Conservation (phyloP, 2,888 invertebrate genomes). For the Serrognathus titanus region DNA sequence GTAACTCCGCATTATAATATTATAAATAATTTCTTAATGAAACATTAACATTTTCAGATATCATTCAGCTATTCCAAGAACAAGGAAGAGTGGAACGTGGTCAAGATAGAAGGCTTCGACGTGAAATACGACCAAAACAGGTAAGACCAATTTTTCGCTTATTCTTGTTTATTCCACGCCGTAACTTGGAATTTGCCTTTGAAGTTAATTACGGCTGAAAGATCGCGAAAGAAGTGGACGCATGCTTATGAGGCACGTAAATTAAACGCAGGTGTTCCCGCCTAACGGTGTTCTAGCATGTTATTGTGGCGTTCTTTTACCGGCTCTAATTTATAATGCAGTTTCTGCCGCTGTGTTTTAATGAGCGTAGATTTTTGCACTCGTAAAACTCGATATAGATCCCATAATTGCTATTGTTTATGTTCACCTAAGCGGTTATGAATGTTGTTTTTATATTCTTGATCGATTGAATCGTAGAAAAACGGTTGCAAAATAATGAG, state of each 20-base stretch:
- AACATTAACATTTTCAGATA: constrained; percentile 56
- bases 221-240: neutral
- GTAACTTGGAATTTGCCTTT: neutral
- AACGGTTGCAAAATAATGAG: too few relatives aligned
- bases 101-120: constrained; percentile 82
- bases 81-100: constrained; percentile 80
- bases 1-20: too few relatives aligned
- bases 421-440: too few relatives aligned
- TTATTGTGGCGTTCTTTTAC: neutral
- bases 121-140: constrained; percentile 78
- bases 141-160: constrained; percentile 47
- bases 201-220: neutral
- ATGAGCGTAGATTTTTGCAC: too few relatives aligned
- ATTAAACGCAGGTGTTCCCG: constrained; percentile 7
- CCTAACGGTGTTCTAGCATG: neutral
- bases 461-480: too few relatives aligned
- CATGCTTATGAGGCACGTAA: constrained; percentile 2
- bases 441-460: too few relatives aligned
- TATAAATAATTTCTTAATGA: constrained; percentile 15
- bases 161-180: too few relatives aligned
- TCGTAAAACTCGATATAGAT: too few relatives aligned
- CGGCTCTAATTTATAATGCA: neutral
- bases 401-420: too few relatives aligned
- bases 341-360: too few relatives aligned
- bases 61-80: constrained; percentile 82